phyloP scores from a whole-genome alignment of 2,888 invertebrate species.

The Catocala sponsa region DNA sequence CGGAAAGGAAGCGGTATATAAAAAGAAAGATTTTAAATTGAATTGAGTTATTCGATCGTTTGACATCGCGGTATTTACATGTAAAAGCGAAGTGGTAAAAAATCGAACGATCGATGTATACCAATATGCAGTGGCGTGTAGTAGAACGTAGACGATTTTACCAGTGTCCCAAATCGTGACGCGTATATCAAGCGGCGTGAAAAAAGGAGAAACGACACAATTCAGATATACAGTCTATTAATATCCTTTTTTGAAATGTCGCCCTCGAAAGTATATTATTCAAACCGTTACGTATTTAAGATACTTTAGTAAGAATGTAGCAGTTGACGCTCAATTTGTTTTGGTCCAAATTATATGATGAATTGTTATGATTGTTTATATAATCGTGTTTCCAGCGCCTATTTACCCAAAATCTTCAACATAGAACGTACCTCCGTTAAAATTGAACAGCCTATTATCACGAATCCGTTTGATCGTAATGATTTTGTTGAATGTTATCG shows the following conservation, averaged over 20 bases:
- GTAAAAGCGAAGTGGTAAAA: constrained; percentile 35
- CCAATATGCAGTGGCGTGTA: constrained; percentile 67
- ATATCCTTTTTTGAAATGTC: constrained; percentile 60
- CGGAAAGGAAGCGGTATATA: constrained; percentile 9
- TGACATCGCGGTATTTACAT: constrained; percentile 37
- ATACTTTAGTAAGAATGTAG: neutral
- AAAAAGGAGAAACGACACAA: constrained; percentile 87
- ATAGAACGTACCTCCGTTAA: neutral
- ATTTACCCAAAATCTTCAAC: constrained; percentile 13
- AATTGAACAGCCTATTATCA: too few relatives aligned
- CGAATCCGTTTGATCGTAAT: too few relatives aligned
- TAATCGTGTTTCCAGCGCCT: constrained; percentile 10
- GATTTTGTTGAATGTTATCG: neutral
- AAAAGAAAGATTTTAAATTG: constrained; percentile 29
- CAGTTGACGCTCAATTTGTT: too few relatives aligned
- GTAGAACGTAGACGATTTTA: constrained; percentile 79
- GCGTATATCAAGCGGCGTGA: constrained; percentile 87
- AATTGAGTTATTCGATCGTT: constrained; percentile 41
- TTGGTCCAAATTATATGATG: too few relatives aligned
- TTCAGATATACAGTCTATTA: constrained; percentile 78
- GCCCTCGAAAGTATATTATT: constrained; percentile 56
- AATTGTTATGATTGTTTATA: neutral
- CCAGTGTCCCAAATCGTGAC: constrained; percentile 87
- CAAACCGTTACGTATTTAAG: constrained; percentile 17
- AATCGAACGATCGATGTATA: constrained; percentile 51